Base-by-base conservation (phyloP, 64 coral and sea anemone species). In the Porites australiensis region DNA sequence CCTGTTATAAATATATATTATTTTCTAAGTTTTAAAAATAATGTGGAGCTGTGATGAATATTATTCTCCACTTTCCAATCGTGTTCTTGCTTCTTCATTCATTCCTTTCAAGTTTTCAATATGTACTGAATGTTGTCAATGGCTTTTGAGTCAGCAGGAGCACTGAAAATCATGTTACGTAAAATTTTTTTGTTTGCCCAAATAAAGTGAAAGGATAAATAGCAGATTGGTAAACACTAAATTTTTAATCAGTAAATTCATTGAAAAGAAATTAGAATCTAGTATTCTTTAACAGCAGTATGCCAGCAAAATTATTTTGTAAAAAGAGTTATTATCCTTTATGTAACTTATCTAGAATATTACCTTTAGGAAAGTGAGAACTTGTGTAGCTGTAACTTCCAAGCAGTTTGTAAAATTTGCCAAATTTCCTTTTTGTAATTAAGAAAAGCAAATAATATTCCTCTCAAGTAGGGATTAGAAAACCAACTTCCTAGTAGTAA, bases 121-220 rank as follows among this genome's bases (percentile, higher is more conserved):
- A 37, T 37, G 27, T 37, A 37, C 27, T 37, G 27, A 37, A 37
- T 37, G 1, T 74, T 13, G 48, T 46, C 71, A 47, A 74, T 5
- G 12, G 12, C 71, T 46, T 74, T 47, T 13, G 43, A 74, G 48
- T 8, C 13, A 14, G 13, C 18, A 16, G 47, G 5, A 50, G 13
- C 4, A 6, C 5, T 49, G 11, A 50, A 65, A 23, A 68, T 84
- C 81, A 48, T 84, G 8, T 49, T 68, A 21, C 62, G 21, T 82
- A 14, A 64, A 61, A 44, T 13, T 22, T 80, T 37, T 60, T 80
- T 80, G 12, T 61, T 80, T 80, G 8, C 55, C 21, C 20, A 64
- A 82, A 82, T 65, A 47, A 84, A 67, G 22, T 84, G 81, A 84
- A 84, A 51, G 8, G 47, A 4, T 82, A 44, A 65, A 46, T 84